Percentiles rank a stretch among this genome's conserved stretches.
These are phyloP conservation scores for Eupithecia centaureata DNA, from an alignment of 2,888 invertebrate species.

Conservation along the genomic window DNA sequence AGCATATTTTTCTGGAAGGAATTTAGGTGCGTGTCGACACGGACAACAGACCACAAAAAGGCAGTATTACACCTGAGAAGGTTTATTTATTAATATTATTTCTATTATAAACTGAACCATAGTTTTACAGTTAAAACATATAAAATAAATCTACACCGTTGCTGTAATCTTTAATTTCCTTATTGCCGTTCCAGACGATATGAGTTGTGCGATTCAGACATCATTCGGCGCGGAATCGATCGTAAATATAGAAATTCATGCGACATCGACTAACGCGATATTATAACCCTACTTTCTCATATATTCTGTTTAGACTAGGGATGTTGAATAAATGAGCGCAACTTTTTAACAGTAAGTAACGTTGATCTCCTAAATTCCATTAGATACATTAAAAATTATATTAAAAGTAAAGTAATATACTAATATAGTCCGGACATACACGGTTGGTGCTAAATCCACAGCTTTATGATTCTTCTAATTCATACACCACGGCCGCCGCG, in stretches of 20 bases:
- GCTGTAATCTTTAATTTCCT: slow-evolving; percentile 14
- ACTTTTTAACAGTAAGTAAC: background rate
- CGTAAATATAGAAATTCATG: slow-evolving; percentile 31
- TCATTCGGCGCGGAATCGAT: slow-evolving; percentile 28
- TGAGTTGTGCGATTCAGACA: slow-evolving; percentile 20
- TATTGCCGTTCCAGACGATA: slow-evolving; percentile 18
- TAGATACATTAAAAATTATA: too few relatives aligned
- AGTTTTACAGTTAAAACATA: background rate
- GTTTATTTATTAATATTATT: too few relatives aligned
- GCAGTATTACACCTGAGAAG: too few relatives aligned
- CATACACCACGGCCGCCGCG: too few relatives aligned
- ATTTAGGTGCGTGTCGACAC: too few relatives aligned
- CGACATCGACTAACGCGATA: slow-evolving; percentile 30
- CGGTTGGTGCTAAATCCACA: too few relatives aligned
- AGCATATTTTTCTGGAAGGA: too few relatives aligned
- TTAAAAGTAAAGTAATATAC: too few relatives aligned
- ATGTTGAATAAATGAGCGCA: background rate
- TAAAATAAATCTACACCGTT: background rate
- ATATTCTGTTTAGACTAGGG: slow-evolving; percentile 21
- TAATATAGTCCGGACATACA: too few relatives aligned
- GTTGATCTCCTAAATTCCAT: background rate
- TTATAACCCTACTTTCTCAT: slow-evolving; percentile 32
- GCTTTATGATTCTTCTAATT: too few relatives aligned
- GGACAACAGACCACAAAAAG: too few relatives aligned
- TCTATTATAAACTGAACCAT: background rate